Evolutionary conservation across 2,888 invertebrate genomes (phyloP).

Genomic region (Dichetophora obliterata): DNA sequence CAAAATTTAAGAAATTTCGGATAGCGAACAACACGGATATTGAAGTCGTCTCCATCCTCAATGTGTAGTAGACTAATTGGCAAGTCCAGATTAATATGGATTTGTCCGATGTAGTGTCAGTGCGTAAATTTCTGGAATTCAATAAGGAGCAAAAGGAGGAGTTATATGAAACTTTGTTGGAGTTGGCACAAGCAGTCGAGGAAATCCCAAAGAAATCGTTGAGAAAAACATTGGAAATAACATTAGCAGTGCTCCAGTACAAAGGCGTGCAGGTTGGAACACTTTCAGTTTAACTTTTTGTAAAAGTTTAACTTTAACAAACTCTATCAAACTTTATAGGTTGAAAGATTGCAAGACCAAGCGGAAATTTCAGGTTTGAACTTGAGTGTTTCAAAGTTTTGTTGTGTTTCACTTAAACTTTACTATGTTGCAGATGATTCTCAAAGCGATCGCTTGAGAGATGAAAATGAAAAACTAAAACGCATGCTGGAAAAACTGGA

Average conservation of each 20-base stretch:
- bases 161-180: conserved; percentile 62
- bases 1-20: background rate
- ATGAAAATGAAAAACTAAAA: conserved; percentile 66
- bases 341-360: conserved; percentile 48
- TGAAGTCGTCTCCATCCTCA: background rate
- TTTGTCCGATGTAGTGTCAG: conserved; percentile 62
- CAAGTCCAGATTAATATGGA: conserved; percentile 49
- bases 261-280: conserved; percentile 62
- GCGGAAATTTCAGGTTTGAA: conserved; percentile 52
- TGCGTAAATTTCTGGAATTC: conserved; percentile 62
- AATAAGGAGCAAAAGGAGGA: conserved; percentile 61
- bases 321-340: background rate
- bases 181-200: conserved; percentile 57
- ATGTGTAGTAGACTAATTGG: background rate
- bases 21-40: background rate
- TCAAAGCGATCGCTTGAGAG: conserved; percentile 56
- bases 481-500: conserved; percentile 64
- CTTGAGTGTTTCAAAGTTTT: background rate
- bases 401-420: background rate
- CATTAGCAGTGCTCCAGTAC: conserved; percentile 62
- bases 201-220: conserved; percentile 65
- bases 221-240: conserved; percentile 64
- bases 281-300: background rate
- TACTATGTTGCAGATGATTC: conserved; percentile 51
- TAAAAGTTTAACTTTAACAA: no score